Base-by-base conservation (phyloP, 2,888 invertebrate genomes). In the Andrena chrysosceles region DNA sequence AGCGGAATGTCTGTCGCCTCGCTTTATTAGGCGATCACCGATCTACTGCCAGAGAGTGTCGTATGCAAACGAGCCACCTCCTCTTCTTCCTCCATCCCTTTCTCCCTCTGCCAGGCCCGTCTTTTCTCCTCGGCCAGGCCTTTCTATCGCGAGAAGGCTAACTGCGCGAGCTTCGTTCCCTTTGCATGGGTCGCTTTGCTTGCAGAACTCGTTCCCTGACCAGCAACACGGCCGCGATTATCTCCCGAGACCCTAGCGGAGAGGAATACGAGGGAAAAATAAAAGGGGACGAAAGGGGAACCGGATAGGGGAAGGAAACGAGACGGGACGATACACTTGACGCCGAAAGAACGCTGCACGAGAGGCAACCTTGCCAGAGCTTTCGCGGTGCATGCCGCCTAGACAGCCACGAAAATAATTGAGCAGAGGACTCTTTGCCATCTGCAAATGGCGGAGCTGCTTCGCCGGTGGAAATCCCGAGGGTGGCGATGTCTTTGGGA, bases 101-200 rank as follows among this genome's bases (percentile, higher is more conserved):
- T 42, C 35, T n/a, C 29, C 60, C 66, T 74, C 67, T 67, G 74
- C 73, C 76, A 68, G 70, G 85, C 79, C 82, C 49, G 54, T 74
- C 16, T 49, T n/a, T 48, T 29, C 48, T 5, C 42, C 42, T 16
- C 23, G 52, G 67, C 64, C 62, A 60, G 54, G 69, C 77, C 83
- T 56, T 74, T 64, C 75, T 77, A 66, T 81, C 81, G 59, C 49
- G 69, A 73, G 56, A 29, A 71, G 64, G 63, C 66, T 74, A 64
- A 75, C 63, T 79, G 81, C 63, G 68, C 77, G 56, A 77, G 73
- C 83, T 85, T 77, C 82, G 77, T 75, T 90, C 82, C 86, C 86
- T 87, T 89, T 86, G 85, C 89, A 89, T 92, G 91, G 92, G 91
- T 91, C 92, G 91, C 88, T 90, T 91, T 91, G 89, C 56, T 91